A percentile compares a stretch with the other conserved stretches of the same genome.
Conservation (phyloP, 2,113 vertebrate genomes). For the Meriones unguiculatus region DNA sequence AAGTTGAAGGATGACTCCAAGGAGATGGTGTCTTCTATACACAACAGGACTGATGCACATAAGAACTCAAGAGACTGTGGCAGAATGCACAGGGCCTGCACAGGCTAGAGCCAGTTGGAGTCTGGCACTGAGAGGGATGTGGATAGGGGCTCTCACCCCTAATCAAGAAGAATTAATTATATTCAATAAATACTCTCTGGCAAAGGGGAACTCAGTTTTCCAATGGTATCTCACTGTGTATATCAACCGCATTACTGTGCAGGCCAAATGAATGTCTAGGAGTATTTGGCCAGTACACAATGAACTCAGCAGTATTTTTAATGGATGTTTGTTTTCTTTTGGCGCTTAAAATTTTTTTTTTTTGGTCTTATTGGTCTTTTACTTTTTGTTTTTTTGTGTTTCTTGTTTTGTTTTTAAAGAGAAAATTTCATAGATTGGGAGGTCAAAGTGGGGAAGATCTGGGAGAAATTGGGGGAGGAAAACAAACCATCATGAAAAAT, state of each 20-base stretch:
- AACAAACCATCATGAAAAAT: background rate
- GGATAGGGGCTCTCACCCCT: background rate
- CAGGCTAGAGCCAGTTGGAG: background rate
- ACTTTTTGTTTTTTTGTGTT: background rate
- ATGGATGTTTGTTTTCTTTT: background rate
- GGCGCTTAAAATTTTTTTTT: background rate
- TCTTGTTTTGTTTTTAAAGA: background rate
- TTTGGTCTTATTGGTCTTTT: background rate
- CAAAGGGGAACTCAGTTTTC: background rate
- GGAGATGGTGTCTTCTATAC: background rate
- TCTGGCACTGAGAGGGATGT: background rate
- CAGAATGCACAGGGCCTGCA: background rate
- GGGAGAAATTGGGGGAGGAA: background rate
- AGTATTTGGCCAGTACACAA: too few relatives aligned
- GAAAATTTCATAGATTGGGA: background rate
- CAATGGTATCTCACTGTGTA: background rate
- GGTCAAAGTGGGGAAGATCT: background rate
- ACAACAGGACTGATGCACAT: background rate
- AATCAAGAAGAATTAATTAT: background rate
- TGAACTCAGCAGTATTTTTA: background rate
- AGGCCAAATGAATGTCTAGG: background rate
- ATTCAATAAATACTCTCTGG: too few relatives aligned
- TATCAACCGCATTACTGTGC: background rate
- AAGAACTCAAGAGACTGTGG: background rate
- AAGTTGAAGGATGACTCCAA: background rate